Base-by-base conservation (phyloP, 2,797 vertebrate species). In the Taeniopygia guttata region DNA sequence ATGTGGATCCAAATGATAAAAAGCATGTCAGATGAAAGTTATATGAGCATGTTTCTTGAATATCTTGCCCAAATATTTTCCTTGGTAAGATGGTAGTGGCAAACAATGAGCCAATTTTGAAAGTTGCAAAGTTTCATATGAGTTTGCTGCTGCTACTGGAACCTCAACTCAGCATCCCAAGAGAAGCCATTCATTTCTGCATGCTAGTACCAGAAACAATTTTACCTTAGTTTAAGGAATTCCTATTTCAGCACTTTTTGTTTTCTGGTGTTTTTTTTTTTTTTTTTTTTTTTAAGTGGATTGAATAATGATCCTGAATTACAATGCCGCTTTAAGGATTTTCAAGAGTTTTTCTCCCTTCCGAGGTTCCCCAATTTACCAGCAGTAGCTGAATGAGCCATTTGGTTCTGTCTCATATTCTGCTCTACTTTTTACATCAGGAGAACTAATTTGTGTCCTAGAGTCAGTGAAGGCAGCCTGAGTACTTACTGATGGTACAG, bases 211-310 rank as follows among this genome's bases (percentile, higher is more conserved):
- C 38, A 48, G 27, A 59, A 90, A 55, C 40, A 79, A 36, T 66
- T 95, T 76, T 67, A 66, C n/a, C n/a, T 78, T 92, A 64, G 64
- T 92, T 73, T 81, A 74, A 84, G 72, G 42, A 74, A 90, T 74
- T 64, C 19, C 13, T 45, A 63, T 74, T 87, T 59, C 68, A 90
- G 29, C 20, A 46, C 13, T 60, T 77, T 67, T 73, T 89, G 27
- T 92, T 90, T 93, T 49, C 29, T 38, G 16, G 13, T 54, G 11
- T 7, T 2, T 48, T 36, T 80, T 13, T 46, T 23, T 52, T 55
- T 80, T 46, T 2, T 48, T 40, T 80, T 13, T 46, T 23, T 52
- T 55, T 80, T 46, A 54, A 11, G 49, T 43, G 32, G 29, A 32
- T 68, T 60, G 34, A 78, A 81, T 89, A 88, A 90, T 22, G 9